A percentile compares a stretch with the other conserved stretches of the same genome.
These are phyloP conservation scores for Passer domesticus DNA, from an alignment of 2,113 vertebrate genomes.

Conservation along the genomic window DNA sequence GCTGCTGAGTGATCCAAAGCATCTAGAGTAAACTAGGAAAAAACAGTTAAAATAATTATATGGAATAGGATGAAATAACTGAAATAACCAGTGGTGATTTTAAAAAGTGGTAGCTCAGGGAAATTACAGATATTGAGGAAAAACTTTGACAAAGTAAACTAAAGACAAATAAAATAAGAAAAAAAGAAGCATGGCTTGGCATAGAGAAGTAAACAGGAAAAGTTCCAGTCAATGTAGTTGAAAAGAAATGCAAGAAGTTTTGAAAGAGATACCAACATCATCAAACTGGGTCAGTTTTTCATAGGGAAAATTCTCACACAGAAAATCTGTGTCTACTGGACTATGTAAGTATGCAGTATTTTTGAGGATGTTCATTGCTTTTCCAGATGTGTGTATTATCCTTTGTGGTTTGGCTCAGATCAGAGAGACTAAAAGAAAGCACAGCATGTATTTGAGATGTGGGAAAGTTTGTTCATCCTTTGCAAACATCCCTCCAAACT, in stretches of 20 bases:
- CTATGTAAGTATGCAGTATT: not conserved
- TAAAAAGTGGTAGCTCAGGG: not conserved
- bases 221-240: not conserved
- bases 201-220: not conserved
- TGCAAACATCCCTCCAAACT: not conserved
- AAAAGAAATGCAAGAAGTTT: not conserved
- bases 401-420: constrained; percentile 58
- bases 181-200: not conserved
- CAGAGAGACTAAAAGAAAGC: not conserved
- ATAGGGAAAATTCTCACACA: constrained; percentile 12
- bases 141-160: not conserved
- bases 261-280: not conserved
- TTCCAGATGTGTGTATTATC: constrained; percentile 36
- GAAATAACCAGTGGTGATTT: not conserved
- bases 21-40: not conserved
- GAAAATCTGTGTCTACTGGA: not conserved
- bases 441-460: not conserved
- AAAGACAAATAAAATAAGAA: not conserved
- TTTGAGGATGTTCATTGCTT: constrained; percentile 34
- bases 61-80: not conserved
- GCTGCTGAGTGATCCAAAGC: not conserved
- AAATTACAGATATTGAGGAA: not conserved
- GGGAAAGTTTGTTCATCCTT: constrained; percentile 43
- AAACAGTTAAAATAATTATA: not conserved
- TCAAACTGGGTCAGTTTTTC: not conserved